A percentile compares a stretch with the other conserved stretches of the same genome.
phyloP scores from a whole-genome alignment of 2,797 vertebrate species.

The Dallia pectoralis region DNA sequence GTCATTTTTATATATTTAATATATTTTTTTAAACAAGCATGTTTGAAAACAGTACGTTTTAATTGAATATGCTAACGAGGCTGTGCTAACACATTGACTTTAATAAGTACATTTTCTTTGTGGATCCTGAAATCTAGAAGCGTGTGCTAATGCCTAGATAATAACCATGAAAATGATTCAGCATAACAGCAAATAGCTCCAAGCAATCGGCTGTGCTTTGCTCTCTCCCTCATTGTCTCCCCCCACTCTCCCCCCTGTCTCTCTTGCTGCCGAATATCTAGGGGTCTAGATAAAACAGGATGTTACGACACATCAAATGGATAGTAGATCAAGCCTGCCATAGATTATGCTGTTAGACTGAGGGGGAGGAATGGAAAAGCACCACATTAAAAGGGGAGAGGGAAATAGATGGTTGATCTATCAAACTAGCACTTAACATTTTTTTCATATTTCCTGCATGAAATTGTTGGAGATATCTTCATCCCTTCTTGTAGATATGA shows the following conservation, averaged over 20 bases:
- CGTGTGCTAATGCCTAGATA: constrained; percentile 44
- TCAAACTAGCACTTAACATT: constrained; percentile 71
- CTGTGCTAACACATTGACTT: constrained; percentile 24
- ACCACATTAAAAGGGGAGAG: constrained; percentile 58
- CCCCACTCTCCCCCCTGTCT: neutral
- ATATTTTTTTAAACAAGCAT: neutral
- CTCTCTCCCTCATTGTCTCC: neutral
- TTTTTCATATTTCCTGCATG: constrained; percentile 60
- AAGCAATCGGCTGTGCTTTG: constrained; percentile 45
- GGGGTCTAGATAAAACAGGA: constrained; percentile 67
- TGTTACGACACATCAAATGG: constrained; percentile 74
- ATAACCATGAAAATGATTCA: constrained; percentile 61
- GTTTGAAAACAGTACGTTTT: neutral
- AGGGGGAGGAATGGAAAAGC: constrained; percentile 58
- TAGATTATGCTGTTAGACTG: constrained; percentile 68
- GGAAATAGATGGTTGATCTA: constrained; percentile 70
- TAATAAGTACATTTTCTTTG: constrained; percentile 39
- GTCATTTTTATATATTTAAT: neutral
- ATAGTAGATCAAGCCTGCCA: constrained; percentile 72
- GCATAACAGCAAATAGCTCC: constrained; percentile 57
- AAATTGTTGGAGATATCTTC: constrained; percentile 70
- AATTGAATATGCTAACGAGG: neutral
- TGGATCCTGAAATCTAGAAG: constrained; percentile 36
- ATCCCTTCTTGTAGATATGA: constrained; percentile 59
- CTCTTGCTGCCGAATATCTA: constrained; percentile 26